Evolutionary conservation across 2,888 invertebrate genomes (phyloP).

Genomic region (Trilocha varians): DNA sequence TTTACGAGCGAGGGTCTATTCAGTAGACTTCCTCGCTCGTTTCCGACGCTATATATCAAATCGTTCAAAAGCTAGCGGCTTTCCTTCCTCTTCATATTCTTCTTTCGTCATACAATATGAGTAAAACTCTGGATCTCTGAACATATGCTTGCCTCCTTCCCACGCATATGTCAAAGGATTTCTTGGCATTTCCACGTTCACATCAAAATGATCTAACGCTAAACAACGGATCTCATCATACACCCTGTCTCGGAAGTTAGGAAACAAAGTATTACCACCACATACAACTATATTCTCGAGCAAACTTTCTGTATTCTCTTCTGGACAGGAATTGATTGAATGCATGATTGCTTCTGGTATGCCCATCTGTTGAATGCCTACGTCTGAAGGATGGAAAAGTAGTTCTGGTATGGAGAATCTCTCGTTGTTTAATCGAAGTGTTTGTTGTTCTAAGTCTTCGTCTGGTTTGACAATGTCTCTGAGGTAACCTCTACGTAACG

Average conservation of each 20-base stretch:
- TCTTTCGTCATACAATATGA: slow-evolving; percentile 83
- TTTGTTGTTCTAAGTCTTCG: slow-evolving; percentile 78
- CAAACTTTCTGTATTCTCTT: slow-evolving; percentile 82
- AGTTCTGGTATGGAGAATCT: slow-evolving; percentile 96
- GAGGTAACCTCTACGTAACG: slow-evolving; percentile 84
- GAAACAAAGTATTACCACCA: slow-evolving; percentile 86
- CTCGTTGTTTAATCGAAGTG: slow-evolving; percentile 92
- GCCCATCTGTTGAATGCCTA: slow-evolving; percentile 93
- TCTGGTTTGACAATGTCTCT: slow-evolving; percentile 48
- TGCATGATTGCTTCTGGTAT: slow-evolving; percentile 90
- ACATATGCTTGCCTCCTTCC: slow-evolving; percentile 87
- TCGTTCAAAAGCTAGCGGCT: slow-evolving; percentile 67
- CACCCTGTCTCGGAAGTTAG: slow-evolving; percentile 83
- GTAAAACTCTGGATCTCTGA: slow-evolving; percentile 81
- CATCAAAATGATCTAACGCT: slow-evolving; percentile 83
- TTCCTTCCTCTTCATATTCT: slow-evolving; percentile 92
- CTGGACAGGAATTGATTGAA: slow-evolving; percentile 82
- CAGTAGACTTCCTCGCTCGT: slow-evolving; percentile 43
- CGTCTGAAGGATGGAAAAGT: slow-evolving; percentile 94
- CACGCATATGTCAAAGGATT: slow-evolving; percentile 90
- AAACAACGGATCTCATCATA: slow-evolving; percentile 81
- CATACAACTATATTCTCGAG: slow-evolving; percentile 87
- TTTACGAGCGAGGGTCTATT: slow-evolving; percentile 7
- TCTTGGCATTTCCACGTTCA: slow-evolving; percentile 75
- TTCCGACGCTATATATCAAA: slow-evolving; percentile 69